phyloP scores from a whole-genome alignment of 2,797 vertebrate genomes.

The Microctenopoma lineatum region DNA sequence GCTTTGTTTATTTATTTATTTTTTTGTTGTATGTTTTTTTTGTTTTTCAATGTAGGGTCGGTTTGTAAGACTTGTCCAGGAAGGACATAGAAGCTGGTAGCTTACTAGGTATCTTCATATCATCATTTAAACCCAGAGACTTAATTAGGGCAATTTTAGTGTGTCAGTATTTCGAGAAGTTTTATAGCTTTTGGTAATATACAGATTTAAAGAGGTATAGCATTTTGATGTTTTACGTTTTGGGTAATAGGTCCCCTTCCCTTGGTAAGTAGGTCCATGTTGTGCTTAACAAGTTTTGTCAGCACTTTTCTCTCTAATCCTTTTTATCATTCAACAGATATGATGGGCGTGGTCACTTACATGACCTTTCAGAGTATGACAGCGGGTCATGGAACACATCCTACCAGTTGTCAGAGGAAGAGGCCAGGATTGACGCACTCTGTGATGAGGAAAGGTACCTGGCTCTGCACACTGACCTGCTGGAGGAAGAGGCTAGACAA shows the following conservation, averaged over 20 bases:
- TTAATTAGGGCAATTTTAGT: constrained; percentile 28
- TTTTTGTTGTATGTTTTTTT: constrained; percentile 17
- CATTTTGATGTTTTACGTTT: constrained; percentile 51
- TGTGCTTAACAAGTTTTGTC: constrained; percentile 50
- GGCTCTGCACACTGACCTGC: constrained; percentile 98
- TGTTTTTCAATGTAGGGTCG: constrained; percentile 59
- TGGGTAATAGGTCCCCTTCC: constrained; percentile 68
- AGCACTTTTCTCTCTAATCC: constrained; percentile 83
- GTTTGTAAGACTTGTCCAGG: constrained; percentile 64
- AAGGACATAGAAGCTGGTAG: constrained; percentile 54
- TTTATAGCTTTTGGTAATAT: constrained; percentile 45
- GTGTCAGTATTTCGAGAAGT: constrained; percentile 57
- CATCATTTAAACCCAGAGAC: constrained; percentile 33
- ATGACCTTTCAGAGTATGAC: constrained; percentile 99
- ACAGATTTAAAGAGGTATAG: constrained; percentile 63
- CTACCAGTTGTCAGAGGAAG: constrained; percentile 97
- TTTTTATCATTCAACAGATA: constrained; percentile 91
- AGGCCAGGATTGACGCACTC: constrained; percentile 95
- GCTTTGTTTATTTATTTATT: constrained; percentile 67
- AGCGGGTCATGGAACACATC: constrained; percentile 98
- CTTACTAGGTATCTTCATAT: constrained; percentile 59
- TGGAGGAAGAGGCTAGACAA: constrained; percentile 99
- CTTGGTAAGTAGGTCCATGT: constrained; percentile 80
- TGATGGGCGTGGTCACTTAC: constrained; percentile 98
- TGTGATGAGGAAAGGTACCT: constrained; percentile 99